Evolutionary conservation across 2,113 vertebrate species (phyloP).

Genomic region (Grallaria varia): DNA sequence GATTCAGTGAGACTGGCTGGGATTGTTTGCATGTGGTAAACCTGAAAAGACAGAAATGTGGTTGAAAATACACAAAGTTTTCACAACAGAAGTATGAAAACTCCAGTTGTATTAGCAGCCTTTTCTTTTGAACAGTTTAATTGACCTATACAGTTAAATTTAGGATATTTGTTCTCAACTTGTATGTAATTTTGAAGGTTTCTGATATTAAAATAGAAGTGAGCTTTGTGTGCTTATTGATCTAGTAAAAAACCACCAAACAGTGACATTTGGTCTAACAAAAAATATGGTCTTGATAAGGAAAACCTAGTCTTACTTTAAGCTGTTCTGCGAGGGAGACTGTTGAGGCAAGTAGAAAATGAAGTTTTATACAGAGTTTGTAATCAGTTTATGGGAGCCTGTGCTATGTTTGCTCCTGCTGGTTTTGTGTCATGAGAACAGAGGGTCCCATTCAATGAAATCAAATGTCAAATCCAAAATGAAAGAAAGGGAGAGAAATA

Average conservation of each 20-base stretch:
- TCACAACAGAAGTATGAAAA: not conserved
- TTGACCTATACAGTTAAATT: not conserved
- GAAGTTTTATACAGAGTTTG: not conserved
- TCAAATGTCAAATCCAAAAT: not conserved
- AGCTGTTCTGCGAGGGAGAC: not conserved
- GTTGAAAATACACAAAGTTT: not conserved
- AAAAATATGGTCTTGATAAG: fast-evolving
- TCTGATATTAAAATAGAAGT: not conserved
- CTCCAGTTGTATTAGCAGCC: not conserved
- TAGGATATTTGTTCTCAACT: not conserved
- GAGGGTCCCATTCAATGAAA: not conserved
- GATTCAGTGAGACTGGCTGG: not conserved
- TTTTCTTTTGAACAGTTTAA: not conserved
- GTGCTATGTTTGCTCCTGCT: not conserved
- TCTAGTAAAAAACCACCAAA: not conserved
- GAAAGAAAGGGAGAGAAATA: not conserved
- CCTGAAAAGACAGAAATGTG: not conserved
- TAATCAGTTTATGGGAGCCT: not conserved
- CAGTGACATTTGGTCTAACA: not conserved
- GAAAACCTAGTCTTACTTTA: not conserved
- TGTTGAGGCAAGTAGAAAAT: not conserved
- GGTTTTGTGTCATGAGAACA: not conserved
- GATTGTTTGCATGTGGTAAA: not conserved
- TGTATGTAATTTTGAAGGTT: not conserved
- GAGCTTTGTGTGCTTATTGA: not conserved